Percentiles rank a stretch among this genome's conserved stretches.
Evolutionary conservation across 1,140 invertebrate species (phyloP).

Genomic region (Aphidius ervi): DNA sequence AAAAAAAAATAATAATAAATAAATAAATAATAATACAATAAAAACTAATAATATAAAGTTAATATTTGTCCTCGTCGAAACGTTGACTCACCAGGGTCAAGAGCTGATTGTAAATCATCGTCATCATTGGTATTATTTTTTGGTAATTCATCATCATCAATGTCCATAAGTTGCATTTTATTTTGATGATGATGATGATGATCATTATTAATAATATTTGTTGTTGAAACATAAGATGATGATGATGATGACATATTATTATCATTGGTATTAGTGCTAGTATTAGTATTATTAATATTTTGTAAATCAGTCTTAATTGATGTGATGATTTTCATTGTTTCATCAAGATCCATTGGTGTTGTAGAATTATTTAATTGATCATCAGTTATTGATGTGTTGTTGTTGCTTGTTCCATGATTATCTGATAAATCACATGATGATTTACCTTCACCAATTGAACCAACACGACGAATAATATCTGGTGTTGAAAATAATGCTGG

Average conservation of each 20-base stretch:
- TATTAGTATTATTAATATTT: background rate
- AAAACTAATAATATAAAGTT: constrained; percentile 17
- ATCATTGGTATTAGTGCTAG: background rate
- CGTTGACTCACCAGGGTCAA: constrained; percentile 41
- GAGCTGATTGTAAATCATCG: constrained; percentile 38
- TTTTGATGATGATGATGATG: too few species aligned
- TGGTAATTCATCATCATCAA: constrained; percentile 33
- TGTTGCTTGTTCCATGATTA: constrained; percentile 33
- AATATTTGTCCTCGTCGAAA: constrained; percentile 10
- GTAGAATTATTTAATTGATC: too few species aligned
- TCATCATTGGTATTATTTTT: constrained; percentile 32
- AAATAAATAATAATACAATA: constrained; percentile 13
- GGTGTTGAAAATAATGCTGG: constrained; percentile 71
- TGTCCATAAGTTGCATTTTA: constrained; percentile 3
- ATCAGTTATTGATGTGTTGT: too few species aligned
- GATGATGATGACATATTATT: background rate
- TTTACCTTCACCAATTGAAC: constrained; percentile 46
- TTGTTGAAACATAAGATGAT: background rate
- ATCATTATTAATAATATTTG: too few species aligned
- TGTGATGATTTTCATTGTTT: background rate
- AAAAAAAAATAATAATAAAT: constrained; percentile 14
- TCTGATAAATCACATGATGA: constrained; percentile 29
- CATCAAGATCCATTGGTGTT: background rate
- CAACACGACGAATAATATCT: constrained; percentile 69
- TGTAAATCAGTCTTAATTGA: background rate